Evolutionary conservation across 2,113 vertebrate species (phyloP).

Genomic region (Drymodes brunneopygia): DNA sequence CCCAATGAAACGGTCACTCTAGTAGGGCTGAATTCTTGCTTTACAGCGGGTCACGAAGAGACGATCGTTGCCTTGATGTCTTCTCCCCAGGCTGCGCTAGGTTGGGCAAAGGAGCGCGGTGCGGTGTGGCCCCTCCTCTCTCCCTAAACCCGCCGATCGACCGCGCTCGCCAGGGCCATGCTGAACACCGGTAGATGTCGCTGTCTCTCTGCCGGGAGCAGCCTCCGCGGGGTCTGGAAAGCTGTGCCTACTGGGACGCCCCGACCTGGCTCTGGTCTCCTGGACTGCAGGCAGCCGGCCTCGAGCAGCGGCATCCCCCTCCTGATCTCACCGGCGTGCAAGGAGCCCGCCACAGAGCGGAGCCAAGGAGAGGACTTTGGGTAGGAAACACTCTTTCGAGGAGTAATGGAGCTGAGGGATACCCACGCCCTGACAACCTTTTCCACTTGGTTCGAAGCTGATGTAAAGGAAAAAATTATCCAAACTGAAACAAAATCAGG

Average conservation of each 20-base stretch:
- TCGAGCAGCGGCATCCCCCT: not conserved
- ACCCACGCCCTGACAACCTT: not conserved
- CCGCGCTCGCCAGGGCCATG: not conserved
- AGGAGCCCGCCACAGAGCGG: not conserved
- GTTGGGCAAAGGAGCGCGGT: not conserved
- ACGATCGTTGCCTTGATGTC: not conserved
- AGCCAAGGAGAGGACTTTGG: not conserved
- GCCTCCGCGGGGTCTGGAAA: not conserved
- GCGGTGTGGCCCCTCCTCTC: not conserved
- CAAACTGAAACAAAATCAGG: not conserved
- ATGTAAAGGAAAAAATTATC: not conserved
- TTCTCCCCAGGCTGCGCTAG: not conserved
- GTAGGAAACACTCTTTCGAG: not conserved
- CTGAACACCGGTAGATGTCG: conserved; percentile 65
- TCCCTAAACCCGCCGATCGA: not conserved
- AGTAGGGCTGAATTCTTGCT: not conserved
- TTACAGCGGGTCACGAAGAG: not conserved
- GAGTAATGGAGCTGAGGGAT: not conserved
- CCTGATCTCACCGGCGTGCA: not conserved
- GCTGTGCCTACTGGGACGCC: not conserved
- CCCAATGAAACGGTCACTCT: not conserved
- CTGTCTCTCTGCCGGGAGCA: conserved; percentile 40
- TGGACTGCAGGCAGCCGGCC: not conserved
- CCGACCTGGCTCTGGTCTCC: not conserved
- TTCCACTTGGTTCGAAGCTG: not conserved